Evolutionary conservation across 1,140 invertebrate genomes (phyloP), one percentile per base, ranked within the genome.

Genomic region (Cyclina sinensis): DNA sequence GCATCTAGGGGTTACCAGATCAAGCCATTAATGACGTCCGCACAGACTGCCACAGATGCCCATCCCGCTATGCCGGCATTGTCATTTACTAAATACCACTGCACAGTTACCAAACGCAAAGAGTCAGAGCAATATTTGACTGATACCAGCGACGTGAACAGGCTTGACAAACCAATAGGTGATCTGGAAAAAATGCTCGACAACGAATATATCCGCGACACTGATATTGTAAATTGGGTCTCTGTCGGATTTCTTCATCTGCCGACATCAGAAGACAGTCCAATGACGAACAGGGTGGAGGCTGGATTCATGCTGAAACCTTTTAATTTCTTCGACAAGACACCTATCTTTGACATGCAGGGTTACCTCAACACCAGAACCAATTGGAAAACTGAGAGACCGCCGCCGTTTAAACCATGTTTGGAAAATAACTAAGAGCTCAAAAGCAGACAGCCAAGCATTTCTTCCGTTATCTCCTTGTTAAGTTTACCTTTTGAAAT

Each of bases 81-180:
- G 21, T 87, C 89, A 14, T 90, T 86, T 73, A 83, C 89, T 0
- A 90, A 88, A 43, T 88, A 90, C 46, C 84, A 90, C 24, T 90
- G 89, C 24, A 39, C 78, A 18, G 89, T 90, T 16, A 90, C 89
- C 0, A 82, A 90, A 68, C 62, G 83, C 5, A 90, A 90, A 57
- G 89, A 90, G 39, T 59, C 74, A 2, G 89, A 90, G 46, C 79
- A 57, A 57, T 74, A 37, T 30, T 14, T 88, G 9, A 88, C 78
- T 0, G 76, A 70, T 16, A 48, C 85, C 35, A 80, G 73, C 65
- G 89, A 90, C 46, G 73, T 68, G 2, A 83, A 88, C 62, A 39
- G 89, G 59, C 57, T 90, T 24, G 84, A 73, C 12, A 81, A 90
- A 30, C 79, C 85, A 0, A 83, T 76, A 27, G 89, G 65, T 0